These are phyloP conservation scores for Spisula subtruncata DNA, from an alignment of 2,888 invertebrate species.

Conservation along the genomic window DNA sequence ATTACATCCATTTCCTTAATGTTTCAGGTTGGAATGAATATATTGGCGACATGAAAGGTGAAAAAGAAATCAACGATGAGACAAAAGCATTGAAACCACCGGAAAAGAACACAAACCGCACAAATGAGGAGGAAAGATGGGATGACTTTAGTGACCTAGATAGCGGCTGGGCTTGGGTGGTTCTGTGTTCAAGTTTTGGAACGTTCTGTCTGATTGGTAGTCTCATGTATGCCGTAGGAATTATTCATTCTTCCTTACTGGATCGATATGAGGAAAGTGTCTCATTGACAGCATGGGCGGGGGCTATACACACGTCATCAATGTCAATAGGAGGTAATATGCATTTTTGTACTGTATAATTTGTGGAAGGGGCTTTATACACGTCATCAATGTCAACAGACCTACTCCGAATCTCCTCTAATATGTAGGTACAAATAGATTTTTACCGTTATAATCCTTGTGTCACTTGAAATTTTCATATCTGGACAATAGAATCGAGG, in stretches of 20 bases:
- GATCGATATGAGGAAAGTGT: constrained; percentile 58
- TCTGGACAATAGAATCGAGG: too few relatives aligned
- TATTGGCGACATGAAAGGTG: neutral
- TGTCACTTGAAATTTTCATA: too few relatives aligned
- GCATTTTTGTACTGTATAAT: too few relatives aligned
- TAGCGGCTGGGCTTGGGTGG: constrained; percentile 69
- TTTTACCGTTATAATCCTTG: too few relatives aligned
- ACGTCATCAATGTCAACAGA: too few relatives aligned
- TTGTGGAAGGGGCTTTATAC: too few relatives aligned
- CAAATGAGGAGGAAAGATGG: neutral
- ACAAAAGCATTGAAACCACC: neutral
- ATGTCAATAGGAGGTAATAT: constrained; percentile 57
- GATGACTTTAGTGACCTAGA: constrained; percentile 12
- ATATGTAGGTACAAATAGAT: too few relatives aligned
- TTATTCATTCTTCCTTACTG: constrained; percentile 61
- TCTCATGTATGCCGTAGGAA: constrained; percentile 65
- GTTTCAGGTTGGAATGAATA: neutral
- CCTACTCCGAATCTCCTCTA: too few relatives aligned
- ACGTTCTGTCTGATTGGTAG: constrained; percentile 57
- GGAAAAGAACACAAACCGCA: neutral
- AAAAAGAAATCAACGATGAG: neutral
- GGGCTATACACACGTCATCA: constrained; percentile 61
- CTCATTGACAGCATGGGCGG: constrained; percentile 64
- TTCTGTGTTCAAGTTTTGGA: constrained; percentile 62
- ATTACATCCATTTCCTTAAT: neutral